Percentiles rank a stretch among this genome's conserved stretches.
Conservation (phyloP, 2,888 invertebrate genomes). For the Macaria liturata region DNA sequence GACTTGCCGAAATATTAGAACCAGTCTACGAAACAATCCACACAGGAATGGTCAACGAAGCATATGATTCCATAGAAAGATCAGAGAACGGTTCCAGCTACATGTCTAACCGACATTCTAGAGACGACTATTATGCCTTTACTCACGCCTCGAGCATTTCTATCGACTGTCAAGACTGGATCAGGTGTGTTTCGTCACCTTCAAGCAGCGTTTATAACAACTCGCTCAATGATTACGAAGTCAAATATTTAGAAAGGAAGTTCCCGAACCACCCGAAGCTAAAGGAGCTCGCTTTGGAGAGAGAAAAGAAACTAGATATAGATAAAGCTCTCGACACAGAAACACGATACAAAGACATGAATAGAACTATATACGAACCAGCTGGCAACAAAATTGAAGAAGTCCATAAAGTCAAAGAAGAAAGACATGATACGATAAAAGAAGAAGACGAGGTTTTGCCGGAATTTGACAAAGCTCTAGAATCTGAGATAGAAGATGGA, state of each 20-base stretch:
- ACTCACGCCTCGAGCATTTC: conserved; percentile 67
- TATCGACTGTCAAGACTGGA: conserved; percentile 69
- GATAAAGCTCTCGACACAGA: conserved; percentile 32
- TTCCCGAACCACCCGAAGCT: conserved; percentile 46
- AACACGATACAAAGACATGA: not conserved
- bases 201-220: conserved; percentile 61
- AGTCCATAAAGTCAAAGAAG: conserved; percentile 1
- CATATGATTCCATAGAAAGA: conserved; percentile 60
- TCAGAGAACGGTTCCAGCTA: conserved; percentile 58
- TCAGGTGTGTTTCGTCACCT: conserved; percentile 59
- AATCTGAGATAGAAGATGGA: conserved; percentile 19
- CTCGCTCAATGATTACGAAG: conserved; percentile 57
- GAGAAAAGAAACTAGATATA: conserved; percentile 34
- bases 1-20: conserved; percentile 71
- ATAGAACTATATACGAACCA: conserved; percentile 3
- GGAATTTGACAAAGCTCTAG: not conserved
- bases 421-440: conserved; percentile 2
- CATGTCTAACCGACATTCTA: conserved; percentile 48
- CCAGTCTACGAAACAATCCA: conserved; percentile 74
- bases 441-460: conserved; percentile 8
- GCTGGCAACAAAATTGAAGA: conserved; percentile 9
- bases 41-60: conserved; percentile 54
- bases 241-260: conserved; percentile 50
- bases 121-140: conserved; percentile 63
- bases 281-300: conserved; percentile 36